These are phyloP conservation scores for Xenopus borealis DNA, from an alignment of 2,113 vertebrate species.

Conservation along the genomic window DNA sequence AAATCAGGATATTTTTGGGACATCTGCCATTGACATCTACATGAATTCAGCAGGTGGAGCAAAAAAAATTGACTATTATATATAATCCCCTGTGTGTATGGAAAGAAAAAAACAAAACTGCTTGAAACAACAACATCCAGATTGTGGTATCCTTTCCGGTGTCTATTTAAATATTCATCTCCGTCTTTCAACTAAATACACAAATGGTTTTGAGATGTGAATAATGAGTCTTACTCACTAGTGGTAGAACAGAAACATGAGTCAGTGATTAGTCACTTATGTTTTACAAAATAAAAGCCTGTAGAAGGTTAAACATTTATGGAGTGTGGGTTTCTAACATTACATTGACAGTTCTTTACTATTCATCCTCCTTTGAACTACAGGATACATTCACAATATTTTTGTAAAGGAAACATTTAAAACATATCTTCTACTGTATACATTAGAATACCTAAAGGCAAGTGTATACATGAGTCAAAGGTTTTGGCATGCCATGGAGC, in stretches of 20 bases:
- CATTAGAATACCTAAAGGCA: slow-evolving; percentile 2
- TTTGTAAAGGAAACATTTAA: slow-evolving; percentile 36
- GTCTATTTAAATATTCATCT: slow-evolving; percentile 27
- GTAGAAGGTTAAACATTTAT: slow-evolving; percentile 30
- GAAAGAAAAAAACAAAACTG: no score
- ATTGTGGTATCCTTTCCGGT: background rate
- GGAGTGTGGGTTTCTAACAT: slow-evolving; percentile 32
- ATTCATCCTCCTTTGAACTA: slow-evolving; percentile 15
- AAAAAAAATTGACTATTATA: no score
- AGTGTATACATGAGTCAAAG: slow-evolving; percentile 30
- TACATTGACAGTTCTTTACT: slow-evolving; percentile 22
- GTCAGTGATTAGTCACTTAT: slow-evolving; percentile 36
- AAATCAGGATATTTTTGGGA: no score
- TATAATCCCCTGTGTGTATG: no score
- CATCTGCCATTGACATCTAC: no score
- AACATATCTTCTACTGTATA: slow-evolving; percentile 18
- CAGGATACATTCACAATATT: slow-evolving; percentile 22
- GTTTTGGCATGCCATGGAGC: slow-evolving; percentile 1
- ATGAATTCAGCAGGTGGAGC: no score
- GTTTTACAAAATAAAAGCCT: slow-evolving; percentile 24
- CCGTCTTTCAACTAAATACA: slow-evolving; percentile 30
- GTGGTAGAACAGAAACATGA: slow-evolving; percentile 31
- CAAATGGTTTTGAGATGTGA: slow-evolving; percentile 22
- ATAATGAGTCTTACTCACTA: slow-evolving; percentile 36
- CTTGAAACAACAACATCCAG: no score